phyloP scores from a whole-genome alignment of 1,140 invertebrate species.

The Caerostris extrusa region DNA sequence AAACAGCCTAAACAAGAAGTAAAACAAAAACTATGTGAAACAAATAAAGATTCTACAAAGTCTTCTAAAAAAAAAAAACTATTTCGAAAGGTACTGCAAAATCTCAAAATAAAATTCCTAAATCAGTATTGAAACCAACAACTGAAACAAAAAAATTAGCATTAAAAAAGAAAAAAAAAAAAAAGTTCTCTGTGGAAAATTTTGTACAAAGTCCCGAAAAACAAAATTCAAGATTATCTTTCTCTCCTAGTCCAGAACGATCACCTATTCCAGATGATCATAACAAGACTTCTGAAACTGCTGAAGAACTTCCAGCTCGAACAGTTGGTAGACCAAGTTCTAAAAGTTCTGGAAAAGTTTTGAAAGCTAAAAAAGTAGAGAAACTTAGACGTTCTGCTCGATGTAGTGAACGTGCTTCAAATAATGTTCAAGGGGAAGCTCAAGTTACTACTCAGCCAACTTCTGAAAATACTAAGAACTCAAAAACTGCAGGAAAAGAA shows the following conservation, averaged over 20 bases:
- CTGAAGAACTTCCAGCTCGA: slow-evolving; percentile 18
- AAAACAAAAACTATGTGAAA: not conserved
- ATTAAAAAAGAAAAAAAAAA: slow-evolving; percentile 59
- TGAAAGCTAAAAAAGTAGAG: slow-evolving; percentile 46
- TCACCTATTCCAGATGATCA: slow-evolving; percentile 31
- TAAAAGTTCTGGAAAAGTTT: slow-evolving; percentile 10
- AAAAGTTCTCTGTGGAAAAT: slow-evolving; percentile 69
- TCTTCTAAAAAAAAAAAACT: not conserved
- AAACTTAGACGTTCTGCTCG: slow-evolving; percentile 60
- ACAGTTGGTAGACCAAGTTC: slow-evolving; percentile 1
- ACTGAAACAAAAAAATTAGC: slow-evolving; percentile 61
- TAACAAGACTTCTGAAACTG: slow-evolving; percentile 6
- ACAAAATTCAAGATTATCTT: not conserved
- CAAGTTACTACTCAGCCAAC: not conserved
- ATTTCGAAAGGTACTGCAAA: not conserved
- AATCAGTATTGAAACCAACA: slow-evolving; percentile 3
- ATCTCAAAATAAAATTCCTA: slow-evolving; percentile 27
- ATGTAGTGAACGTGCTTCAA: slow-evolving; percentile 71
- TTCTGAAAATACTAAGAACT: slow-evolving; percentile 47
- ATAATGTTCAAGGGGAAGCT: slow-evolving; percentile 14
- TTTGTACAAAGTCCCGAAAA: slow-evolving; percentile 66
- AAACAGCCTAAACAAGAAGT: slow-evolving; percentile 7
- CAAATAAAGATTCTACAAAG: slow-evolving; percentile 37
- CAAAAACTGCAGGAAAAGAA: slow-evolving; percentile 40
- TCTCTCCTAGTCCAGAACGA: slow-evolving; percentile 66